phyloP scores from a whole-genome alignment of 2,797 vertebrate genomes.

The Pterois miles region DNA sequence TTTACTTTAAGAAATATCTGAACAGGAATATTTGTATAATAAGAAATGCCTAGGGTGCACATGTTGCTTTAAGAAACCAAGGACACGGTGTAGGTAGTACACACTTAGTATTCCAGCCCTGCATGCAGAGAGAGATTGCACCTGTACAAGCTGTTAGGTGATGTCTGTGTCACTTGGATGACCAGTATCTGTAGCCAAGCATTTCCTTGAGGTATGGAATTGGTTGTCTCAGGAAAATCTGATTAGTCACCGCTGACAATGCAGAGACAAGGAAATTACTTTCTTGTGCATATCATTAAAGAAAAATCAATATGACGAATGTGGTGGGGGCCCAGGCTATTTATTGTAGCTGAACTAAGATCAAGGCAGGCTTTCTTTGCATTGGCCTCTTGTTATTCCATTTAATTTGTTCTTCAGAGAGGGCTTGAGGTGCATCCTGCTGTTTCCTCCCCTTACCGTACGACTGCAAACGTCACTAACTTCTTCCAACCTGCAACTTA shows the following conservation, averaged over 20 bases:
- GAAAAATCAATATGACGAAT: slow-evolving; percentile 90
- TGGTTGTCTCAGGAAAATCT: slow-evolving; percentile 79
- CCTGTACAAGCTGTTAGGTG: slow-evolving; percentile 70
- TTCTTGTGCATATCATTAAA: slow-evolving; percentile 92
- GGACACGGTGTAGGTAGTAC: slow-evolving; percentile 45
- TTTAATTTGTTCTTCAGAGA: slow-evolving; percentile 73
- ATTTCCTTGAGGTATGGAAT: slow-evolving; percentile 85
- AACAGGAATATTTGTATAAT: slow-evolving; percentile 8
- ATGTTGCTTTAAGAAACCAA: slow-evolving; percentile 46
- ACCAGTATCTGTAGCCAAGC: slow-evolving; percentile 82
- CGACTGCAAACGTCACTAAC: slow-evolving; percentile 22
- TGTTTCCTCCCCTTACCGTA: slow-evolving; percentile 1
- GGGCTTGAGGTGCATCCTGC: slow-evolving; percentile 21
- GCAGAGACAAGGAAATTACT: slow-evolving; percentile 88
- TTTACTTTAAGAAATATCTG: slow-evolving; percentile 25
- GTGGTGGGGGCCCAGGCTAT: slow-evolving; percentile 78
- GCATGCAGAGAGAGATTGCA: slow-evolving; percentile 70
- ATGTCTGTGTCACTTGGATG: slow-evolving; percentile 76
- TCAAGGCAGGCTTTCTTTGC: slow-evolving; percentile 55
- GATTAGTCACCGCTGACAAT: slow-evolving; percentile 90
- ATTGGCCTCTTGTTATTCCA: slow-evolving; percentile 65
- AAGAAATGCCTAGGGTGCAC: neutral
- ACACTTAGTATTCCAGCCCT: slow-evolving; percentile 72
- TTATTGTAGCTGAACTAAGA: slow-evolving; percentile 83
- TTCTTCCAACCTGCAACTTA: slow-evolving; percentile 58